These are phyloP conservation scores for Sinelater perroti DNA, from an alignment of 2,888 invertebrate species.

Conservation along the genomic window DNA sequence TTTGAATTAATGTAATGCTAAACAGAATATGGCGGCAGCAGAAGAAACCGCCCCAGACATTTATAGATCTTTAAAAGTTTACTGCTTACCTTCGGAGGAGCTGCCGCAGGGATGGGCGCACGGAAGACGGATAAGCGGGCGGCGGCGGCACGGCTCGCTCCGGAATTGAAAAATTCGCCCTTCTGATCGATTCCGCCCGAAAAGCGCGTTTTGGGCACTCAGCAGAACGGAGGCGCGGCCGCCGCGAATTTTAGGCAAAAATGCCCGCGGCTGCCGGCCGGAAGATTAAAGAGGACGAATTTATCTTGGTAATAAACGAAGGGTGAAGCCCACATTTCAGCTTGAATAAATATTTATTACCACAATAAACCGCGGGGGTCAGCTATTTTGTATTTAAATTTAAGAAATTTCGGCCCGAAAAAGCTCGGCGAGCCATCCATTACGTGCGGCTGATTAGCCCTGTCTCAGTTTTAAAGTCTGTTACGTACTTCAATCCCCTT, in stretches of 20 bases:
- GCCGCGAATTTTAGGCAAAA: constrained; percentile 4
- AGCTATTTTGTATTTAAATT: not conserved
- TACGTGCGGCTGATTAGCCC: no score
- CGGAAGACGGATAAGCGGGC: constrained; percentile 41
- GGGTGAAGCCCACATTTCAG: constrained; percentile 21
- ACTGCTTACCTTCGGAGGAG: constrained; percentile 39
- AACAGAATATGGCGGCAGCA: constrained; percentile 48
- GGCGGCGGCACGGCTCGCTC: constrained; percentile 23
- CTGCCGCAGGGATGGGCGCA: constrained; percentile 32
- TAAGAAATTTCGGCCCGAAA: no score
- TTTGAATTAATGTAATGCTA: constrained; percentile 54
- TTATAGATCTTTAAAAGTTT: constrained; percentile 39
- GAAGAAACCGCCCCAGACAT: constrained; percentile 44
- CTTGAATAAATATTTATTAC: constrained; percentile 26
- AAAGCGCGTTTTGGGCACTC: constrained; percentile 4
- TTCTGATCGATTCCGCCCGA: constrained; percentile 16
- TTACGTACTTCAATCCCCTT: no score
- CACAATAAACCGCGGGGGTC: not conserved
- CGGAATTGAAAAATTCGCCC: constrained; percentile 30
- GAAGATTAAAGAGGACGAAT: constrained; percentile 16
- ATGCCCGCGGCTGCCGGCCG: constrained; percentile 1
- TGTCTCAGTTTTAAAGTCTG: no score
- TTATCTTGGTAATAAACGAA: constrained; percentile 24
- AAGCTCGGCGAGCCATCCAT: no score
- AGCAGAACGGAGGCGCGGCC: not conserved